Base-by-base conservation (phyloP, 2,113 vertebrate genomes). In the Cyanoramphus novaezelandiae region DNA sequence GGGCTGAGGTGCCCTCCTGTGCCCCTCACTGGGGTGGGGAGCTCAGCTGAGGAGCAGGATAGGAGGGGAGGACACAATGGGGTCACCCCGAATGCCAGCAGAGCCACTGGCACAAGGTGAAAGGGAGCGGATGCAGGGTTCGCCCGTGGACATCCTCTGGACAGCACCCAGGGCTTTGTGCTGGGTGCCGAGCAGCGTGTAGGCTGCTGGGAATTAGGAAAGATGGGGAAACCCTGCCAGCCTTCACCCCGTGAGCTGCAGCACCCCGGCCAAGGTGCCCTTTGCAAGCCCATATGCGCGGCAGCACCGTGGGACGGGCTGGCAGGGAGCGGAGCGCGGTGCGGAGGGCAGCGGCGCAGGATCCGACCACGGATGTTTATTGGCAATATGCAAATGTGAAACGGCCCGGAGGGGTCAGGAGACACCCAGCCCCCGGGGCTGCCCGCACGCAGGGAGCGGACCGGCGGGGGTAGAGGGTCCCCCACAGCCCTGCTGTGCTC, bases 311-410 rank as follows among this genome's bases (percentile, higher is more conserved):
- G 8, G 12, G 43, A 37, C 0, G 1, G 3, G 52, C 47, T 68
- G 67, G 11, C 4, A 17, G 44, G 70, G 96, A 74, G 39, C 2
- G 5, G 11, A 1, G 27, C 11, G 6, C 68, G 57, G 28, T n/a
- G 29, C 1, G 1, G 35, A 9, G 24, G 78, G 82, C 29, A 8
- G 31, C 33, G 65, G 79, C 74, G 62, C 19, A 62, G 96, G 98
- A 97, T 98, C 98, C 97, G 97, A 95, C 97, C 97, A 82, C 4
- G 12, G 80, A 95, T 94, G 95, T 97, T 98, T 96, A 92, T 97
- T 97, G 97, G 97, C 85, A 57, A 97, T 97, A 98, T 90, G 90
- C 97, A 97, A 97, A 96, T 93, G 91, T 93, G 90, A 88, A 94
- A 93, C 24, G 20, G 46, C 21, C 69, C 4, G 2, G 63, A 76